Evolutionary conservation across 2,888 invertebrate species (phyloP), one percentile per base, ranked within the genome.

Genomic region (Mongoloraphidia duomilia): DNA sequence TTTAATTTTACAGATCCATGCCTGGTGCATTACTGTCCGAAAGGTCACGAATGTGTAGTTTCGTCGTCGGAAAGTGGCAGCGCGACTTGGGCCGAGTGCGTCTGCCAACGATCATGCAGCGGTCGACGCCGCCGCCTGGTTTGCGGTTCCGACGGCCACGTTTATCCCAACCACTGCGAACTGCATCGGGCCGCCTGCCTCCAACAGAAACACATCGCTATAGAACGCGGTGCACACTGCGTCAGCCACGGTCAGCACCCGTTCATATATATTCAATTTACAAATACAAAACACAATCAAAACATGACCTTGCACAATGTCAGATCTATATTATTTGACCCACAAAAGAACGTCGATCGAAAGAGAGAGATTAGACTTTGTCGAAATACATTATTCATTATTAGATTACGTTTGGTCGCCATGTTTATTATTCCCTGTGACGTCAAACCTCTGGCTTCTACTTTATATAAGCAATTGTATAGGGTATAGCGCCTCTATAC

Each of bases 131-230:
- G 72, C 58, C 72, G 76, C 63, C 67, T 75, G 38, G 77, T 81
- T 46, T 82, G 82, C 58, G 81, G 79, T 49, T 76, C 77, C 35
- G 78, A 82, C 60, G 80, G 79, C n/a, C 71, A 72, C 57, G 70
- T 79, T 51, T 82, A 82, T 62, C 71, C 74, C 44, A 81, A 78
- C 64, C 80, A 80, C 62, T 82, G 82, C 63, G 79, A 80, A 58
- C 68, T 82, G 36, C 80, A 80, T 59, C 68, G 76, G 49, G 72
- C 77, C 3, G 76, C 79, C 13, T 82, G 82, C 63, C 64, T 75
- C 42, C 65, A 71, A 35, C 69, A 71, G 34, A 68, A 67, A 9
- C 66, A 71, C 54, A 73, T 81, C 55, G 70, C 72, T 46, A 73
- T 76, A 50, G 73, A 75, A 60, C 68, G 73, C 55, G 68, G 72